Evolutionary conservation across 2,888 invertebrate genomes (phyloP).

Genomic region (Helleia helle): DNA sequence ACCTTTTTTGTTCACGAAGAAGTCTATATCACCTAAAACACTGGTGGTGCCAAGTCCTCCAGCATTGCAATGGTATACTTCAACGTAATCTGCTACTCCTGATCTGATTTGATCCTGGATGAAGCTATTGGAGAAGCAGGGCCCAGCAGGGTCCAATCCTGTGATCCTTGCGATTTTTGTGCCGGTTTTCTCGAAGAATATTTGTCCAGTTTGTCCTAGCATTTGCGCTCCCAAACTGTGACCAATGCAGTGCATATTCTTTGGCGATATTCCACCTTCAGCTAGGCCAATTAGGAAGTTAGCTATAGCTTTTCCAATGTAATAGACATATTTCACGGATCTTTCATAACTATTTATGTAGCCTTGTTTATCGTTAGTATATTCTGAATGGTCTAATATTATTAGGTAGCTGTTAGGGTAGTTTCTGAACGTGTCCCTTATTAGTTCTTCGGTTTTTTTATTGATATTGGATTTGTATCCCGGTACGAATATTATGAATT

Average conservation of each 20-base stretch:
- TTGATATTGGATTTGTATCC: slow-evolving; percentile 56
- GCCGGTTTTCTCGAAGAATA: slow-evolving; percentile 37
- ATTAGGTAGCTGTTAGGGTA: slow-evolving; percentile 53
- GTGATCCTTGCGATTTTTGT: slow-evolving; percentile 45
- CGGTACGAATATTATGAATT: slow-evolving; percentile 49
- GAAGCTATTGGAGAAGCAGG: slow-evolving; percentile 51
- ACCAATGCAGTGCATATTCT: slow-evolving; percentile 53
- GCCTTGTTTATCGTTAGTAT: slow-evolving; percentile 49
- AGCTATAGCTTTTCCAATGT: slow-evolving; percentile 50
- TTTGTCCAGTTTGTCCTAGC: slow-evolving; percentile 44
- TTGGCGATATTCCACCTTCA: slow-evolving; percentile 39
- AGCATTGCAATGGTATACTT: slow-evolving; percentile 75
- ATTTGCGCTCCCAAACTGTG: slow-evolving; percentile 62
- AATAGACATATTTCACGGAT: slow-evolving; percentile 51
- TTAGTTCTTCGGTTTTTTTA: slow-evolving; percentile 43
- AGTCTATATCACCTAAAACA: slow-evolving; percentile 71
- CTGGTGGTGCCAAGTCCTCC: slow-evolving; percentile 64
- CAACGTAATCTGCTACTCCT: slow-evolving; percentile 74
- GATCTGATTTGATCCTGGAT: slow-evolving; percentile 61
- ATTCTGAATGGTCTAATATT: slow-evolving; percentile 57
- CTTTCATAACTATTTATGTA: slow-evolving; percentile 50
- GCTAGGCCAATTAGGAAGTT: slow-evolving; percentile 37
- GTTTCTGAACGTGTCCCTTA: slow-evolving; percentile 44
- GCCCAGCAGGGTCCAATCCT: slow-evolving; percentile 60
- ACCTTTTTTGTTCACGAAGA: slow-evolving; percentile 75